Percentiles rank a stretch among this genome's conserved stretches.
Conservation (phyloP, 1,140 invertebrate species). For the Drepana arcuata region DNA sequence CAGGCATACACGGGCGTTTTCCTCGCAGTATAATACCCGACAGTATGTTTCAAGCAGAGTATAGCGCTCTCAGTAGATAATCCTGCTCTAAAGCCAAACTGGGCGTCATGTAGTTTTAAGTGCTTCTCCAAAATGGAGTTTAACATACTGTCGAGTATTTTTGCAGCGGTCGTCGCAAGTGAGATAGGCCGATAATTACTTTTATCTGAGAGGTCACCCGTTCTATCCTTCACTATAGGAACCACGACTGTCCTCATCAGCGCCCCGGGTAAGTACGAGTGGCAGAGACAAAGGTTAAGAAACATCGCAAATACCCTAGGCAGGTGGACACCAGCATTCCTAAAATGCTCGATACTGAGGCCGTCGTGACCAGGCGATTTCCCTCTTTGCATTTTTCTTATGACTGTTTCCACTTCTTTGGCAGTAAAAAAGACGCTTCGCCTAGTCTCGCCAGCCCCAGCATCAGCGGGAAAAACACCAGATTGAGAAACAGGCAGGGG, state of each 20-base stretch:
- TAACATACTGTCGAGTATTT: constrained; percentile 1
- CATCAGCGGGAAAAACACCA: background rate
- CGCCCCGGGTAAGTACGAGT: background rate
- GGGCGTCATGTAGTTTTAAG: background rate
- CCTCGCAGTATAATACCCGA: constrained; percentile 1
- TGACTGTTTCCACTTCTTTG: background rate
- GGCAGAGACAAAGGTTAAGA: background rate
- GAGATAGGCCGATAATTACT: background rate
- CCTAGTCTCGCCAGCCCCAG: background rate
- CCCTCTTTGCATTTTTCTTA: background rate
- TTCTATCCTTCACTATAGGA: constrained; percentile 1
- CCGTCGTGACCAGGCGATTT: background rate
- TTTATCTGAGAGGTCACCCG: background rate
- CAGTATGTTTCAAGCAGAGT: background rate
- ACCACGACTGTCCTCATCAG: background rate
- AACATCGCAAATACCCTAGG: background rate
- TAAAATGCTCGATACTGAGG: background rate
- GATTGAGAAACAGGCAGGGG: background rate
- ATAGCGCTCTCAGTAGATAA: constrained; percentile 1
- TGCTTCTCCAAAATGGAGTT: too few species aligned
- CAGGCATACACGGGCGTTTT: constrained; percentile 1
- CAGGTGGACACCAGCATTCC: background rate
- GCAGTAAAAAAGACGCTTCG: background rate
- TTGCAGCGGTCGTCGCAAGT: background rate
- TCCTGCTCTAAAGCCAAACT: background rate